Conservation (phyloP, 2,888 invertebrate species). For the Malachius bipustulatus region DNA sequence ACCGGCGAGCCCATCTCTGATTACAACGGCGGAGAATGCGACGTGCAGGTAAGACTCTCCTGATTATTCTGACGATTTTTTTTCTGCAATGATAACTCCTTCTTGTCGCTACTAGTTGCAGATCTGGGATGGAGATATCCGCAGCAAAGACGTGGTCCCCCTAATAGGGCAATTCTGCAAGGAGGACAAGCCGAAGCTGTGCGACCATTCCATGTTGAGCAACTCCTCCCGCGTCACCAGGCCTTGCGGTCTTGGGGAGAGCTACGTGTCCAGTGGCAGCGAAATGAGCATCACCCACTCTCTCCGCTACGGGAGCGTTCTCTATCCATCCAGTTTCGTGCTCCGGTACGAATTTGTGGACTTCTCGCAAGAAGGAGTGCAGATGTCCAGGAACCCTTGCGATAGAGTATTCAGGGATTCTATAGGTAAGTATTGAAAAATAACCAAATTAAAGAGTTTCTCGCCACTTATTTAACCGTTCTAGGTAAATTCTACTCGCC, state of each 20-base stretch:
- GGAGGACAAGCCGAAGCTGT: slow-evolving; percentile 60
- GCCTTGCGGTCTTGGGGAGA: slow-evolving; percentile 59
- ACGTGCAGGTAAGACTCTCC: too few species aligned
- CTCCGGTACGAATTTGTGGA: slow-evolving; percentile 77
- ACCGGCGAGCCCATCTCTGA: slow-evolving; percentile 46
- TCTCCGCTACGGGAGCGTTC: slow-evolving; percentile 63
- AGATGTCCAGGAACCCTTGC: slow-evolving; percentile 50
- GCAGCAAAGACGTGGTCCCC: slow-evolving; percentile 37
- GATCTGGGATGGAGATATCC: slow-evolving; percentile 60
- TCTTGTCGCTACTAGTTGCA: too few species aligned
- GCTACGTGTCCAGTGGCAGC: slow-evolving; percentile 65
- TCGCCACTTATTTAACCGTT: too few species aligned
- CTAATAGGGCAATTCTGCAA: slow-evolving; percentile 66
- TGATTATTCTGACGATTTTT: too few species aligned
- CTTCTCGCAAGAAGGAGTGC: slow-evolving; percentile 53
- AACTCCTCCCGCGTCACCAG: slow-evolving; percentile 61
- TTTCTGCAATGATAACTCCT: too few species aligned
- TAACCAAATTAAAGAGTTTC: too few species aligned
- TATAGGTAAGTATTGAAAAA: slow-evolving; percentile 26
- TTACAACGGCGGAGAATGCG: slow-evolving; percentile 59
- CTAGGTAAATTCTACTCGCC: slow-evolving; percentile 62
- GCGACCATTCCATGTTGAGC: slow-evolving; percentile 60
- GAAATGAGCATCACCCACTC: slow-evolving; percentile 66
- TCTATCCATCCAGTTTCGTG: slow-evolving; percentile 66
- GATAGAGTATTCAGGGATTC: slow-evolving; percentile 47